These are phyloP conservation scores for Apodemia zela DNA, from an alignment of 2,888 invertebrate genomes.

Conservation along the genomic window DNA sequence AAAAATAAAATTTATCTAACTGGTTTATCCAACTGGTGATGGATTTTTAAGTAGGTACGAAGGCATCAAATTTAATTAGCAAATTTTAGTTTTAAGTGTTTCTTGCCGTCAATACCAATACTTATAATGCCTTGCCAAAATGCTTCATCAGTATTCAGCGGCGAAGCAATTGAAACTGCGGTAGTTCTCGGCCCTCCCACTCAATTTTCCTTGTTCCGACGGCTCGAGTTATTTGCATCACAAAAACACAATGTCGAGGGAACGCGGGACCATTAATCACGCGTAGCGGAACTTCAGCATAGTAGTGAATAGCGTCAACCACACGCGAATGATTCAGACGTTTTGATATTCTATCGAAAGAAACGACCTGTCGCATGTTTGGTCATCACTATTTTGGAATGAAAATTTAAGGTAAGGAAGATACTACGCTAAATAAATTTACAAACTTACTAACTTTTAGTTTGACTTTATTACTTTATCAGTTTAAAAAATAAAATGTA, in stretches of 20 bases:
- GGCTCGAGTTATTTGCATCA: conserved; percentile 79
- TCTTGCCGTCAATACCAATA: conserved; percentile 29
- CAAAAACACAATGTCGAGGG: conserved; percentile 78
- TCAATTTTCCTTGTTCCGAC: conserved; percentile 78
- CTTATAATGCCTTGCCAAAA: conserved; percentile 53
- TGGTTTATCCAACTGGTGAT: too few species aligned
- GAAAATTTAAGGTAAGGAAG: not conserved
- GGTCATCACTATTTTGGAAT: conserved; percentile 13
- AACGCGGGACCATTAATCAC: conserved; percentile 76
- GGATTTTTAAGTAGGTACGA: not conserved
- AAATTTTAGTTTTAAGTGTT: conserved; percentile 29
- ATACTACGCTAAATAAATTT: too few species aligned
- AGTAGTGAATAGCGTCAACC: conserved; percentile 68
- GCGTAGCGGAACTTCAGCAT: conserved; percentile 64
- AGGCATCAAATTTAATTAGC: not conserved
- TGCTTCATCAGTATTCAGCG: conserved; percentile 77
- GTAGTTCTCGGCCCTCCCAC: conserved; percentile 71
- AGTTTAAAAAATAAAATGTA: too few species aligned
- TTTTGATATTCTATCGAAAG: conserved; percentile 34
- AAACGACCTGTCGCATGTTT: conserved; percentile 26
- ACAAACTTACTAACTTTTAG: too few species aligned
- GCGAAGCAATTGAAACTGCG: conserved; percentile 76
- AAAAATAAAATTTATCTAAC: too few species aligned
- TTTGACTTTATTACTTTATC: too few species aligned
- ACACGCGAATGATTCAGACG: conserved; percentile 74